phyloP scores from a whole-genome alignment of 2,113 vertebrate genomes.

The Nyctibius bracteatus region DNA sequence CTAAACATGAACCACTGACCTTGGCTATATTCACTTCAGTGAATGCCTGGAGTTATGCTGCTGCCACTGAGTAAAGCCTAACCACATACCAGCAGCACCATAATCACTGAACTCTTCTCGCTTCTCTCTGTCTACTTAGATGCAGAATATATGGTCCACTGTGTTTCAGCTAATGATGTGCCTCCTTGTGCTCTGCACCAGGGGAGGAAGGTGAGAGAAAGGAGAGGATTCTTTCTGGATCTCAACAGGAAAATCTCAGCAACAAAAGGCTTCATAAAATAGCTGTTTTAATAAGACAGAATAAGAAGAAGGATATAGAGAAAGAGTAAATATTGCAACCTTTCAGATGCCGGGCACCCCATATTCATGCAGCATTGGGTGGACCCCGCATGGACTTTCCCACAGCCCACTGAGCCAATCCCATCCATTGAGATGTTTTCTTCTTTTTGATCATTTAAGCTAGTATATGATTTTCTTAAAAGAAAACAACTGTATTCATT shows the following conservation, averaged over 20 bases:
- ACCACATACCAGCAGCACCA: neutral
- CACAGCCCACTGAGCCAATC: fast-evolving
- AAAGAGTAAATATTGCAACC: neutral
- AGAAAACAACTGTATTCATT: neutral
- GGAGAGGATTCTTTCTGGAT: neutral
- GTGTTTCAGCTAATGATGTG: neutral
- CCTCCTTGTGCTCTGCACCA: neutral
- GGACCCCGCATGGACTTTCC: neutral
- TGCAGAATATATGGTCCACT: neutral
- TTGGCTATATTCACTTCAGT: neutral
- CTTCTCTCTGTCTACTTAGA: neutral
- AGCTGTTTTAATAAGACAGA: neutral
- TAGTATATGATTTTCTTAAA: neutral
- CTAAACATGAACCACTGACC: neutral
- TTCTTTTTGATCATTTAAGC: neutral
- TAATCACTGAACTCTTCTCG: neutral
- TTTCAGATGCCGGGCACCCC: neutral
- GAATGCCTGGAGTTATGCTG: neutral
- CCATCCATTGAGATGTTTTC: neutral
- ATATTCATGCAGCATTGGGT: fast-evolving
- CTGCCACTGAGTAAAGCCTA: neutral
- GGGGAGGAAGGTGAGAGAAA: neutral
- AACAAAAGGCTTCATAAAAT: neutral
- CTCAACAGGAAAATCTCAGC: neutral
- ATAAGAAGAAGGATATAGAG: neutral